A percentile compares a stretch with the other conserved stretches of the same genome.
These are phyloP conservation scores for Bathynomus jamesi DNA, from an alignment of 1,140 invertebrate species.

Conservation along the genomic window DNA sequence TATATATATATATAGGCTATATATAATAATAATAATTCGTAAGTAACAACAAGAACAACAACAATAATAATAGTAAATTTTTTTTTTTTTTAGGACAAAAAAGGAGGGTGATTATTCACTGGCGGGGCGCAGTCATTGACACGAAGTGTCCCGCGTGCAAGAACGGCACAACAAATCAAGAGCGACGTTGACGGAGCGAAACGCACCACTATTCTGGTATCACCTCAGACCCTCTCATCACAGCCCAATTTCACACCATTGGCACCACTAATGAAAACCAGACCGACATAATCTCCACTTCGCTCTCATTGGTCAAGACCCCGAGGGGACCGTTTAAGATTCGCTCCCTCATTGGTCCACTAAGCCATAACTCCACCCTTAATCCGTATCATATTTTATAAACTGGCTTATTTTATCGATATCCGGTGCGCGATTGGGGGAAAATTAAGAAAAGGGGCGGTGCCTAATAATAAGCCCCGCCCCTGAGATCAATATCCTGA, in stretches of 20 bases:
- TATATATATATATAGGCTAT: no score
- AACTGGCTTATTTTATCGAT: not conserved
- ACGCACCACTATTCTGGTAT: slow-evolving; percentile 10
- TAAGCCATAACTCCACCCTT: not conserved
- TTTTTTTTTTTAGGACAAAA: no score
- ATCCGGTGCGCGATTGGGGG: not conserved
- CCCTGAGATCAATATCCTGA: not conserved
- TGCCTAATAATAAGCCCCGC: not conserved
- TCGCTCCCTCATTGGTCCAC: not conserved
- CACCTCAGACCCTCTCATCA: slow-evolving; percentile 33
- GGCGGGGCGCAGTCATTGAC: no score
- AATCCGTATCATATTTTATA: not conserved
- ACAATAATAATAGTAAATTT: no score
- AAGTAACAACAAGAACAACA: no score
- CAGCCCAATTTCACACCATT: slow-evolving; percentile 38
- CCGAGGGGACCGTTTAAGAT: not conserved
- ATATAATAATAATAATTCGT: no score
- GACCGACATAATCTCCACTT: slow-evolving; percentile 6
- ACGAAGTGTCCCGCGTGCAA: not conserved
- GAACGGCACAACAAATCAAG: not conserved
- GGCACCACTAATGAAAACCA: slow-evolving; percentile 37
- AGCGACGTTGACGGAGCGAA: slow-evolving; percentile 2
- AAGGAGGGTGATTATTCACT: no score
- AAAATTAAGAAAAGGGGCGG: not conserved
- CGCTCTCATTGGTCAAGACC: not conserved